These are phyloP conservation scores for Tragelaphus oryx DNA, from an alignment of 2,797 vertebrate species.

Conservation along the genomic window DNA sequence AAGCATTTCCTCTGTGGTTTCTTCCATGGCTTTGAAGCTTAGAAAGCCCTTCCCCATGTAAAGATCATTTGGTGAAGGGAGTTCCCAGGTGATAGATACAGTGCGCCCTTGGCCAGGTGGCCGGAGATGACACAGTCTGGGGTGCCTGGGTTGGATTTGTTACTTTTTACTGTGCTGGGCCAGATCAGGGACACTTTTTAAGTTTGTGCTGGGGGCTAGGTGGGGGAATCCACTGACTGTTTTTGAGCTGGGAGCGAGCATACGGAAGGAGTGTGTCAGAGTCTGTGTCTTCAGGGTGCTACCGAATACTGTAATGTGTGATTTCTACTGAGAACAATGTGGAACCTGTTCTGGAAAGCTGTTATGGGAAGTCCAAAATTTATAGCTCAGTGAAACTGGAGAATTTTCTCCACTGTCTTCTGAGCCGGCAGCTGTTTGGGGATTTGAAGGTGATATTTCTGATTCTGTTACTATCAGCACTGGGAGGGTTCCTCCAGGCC, in stretches of 20 bases:
- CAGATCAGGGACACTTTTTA: not conserved
- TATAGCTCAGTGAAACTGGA: not conserved
- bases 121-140: not conserved
- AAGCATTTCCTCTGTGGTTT: conserved; percentile 44
- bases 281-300: not conserved
- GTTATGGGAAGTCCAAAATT: not conserved
- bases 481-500: not conserved
- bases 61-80: not conserved
- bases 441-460: not conserved
- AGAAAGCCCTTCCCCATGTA: not conserved
- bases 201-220: not conserved
- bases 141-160: not conserved
- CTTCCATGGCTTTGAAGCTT: not conserved
- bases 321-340: not conserved
- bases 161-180: not conserved
- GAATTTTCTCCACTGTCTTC: not conserved
- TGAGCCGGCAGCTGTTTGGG: not conserved
- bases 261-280: not conserved
- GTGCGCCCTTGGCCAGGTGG: not conserved
- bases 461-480: not conserved
- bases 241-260: fast-evolving
- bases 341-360: not conserved
- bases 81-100: not conserved
- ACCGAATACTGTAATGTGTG: not conserved
- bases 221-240: not conserved